Evolutionary conservation across 2,113 vertebrate species (phyloP).

Genomic region (Dendrocopos noguchii): DNA sequence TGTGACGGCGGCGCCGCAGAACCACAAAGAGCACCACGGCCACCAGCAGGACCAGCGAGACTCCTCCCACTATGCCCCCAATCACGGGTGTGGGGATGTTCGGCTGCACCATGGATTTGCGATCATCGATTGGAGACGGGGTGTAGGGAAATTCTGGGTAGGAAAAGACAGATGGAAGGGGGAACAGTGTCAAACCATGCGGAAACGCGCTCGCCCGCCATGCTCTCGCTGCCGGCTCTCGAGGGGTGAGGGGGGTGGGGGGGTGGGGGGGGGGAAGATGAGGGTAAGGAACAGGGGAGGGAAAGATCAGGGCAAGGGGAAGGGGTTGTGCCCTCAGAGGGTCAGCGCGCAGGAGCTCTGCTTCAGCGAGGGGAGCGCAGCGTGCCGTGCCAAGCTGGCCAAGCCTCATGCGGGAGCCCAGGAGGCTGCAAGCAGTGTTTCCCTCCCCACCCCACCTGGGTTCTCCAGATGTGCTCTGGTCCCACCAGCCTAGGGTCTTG

Average conservation of each 20-base stretch:
- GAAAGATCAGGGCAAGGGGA: conserved; percentile 77
- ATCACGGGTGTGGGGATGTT: conserved; percentile 85
- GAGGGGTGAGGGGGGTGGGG: neutral
- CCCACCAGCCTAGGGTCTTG: neutral
- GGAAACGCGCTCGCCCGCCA: conserved; percentile 76
- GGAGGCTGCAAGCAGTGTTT: conserved; percentile 13
- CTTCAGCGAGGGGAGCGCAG: neutral
- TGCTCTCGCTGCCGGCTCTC: conserved; percentile 26
- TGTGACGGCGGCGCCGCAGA: conserved; percentile 93
- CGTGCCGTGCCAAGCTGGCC: conserved; percentile 23
- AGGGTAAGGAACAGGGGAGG: conserved; percentile 75
- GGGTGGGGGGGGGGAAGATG: conserved; percentile 64
- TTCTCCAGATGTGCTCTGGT: neutral
- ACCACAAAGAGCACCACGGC: conserved; percentile 88
- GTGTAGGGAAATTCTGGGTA: conserved; percentile 96
- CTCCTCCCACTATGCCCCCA: conserved; percentile 88
- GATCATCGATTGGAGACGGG: conserved; percentile 71
- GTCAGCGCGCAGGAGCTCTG: conserved; percentile 7
- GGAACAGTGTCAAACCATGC: conserved; percentile 90
- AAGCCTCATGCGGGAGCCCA: conserved; percentile 53
- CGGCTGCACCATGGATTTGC: conserved; percentile 77
- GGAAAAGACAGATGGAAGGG: conserved; percentile 98
- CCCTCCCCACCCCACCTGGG: neutral
- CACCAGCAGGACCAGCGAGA: conserved; percentile 84
- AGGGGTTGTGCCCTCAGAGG: neutral